These are phyloP conservation scores for Tromatobia lineatoria DNA, from an alignment of 2,888 invertebrate genomes.

Conservation along the genomic window DNA sequence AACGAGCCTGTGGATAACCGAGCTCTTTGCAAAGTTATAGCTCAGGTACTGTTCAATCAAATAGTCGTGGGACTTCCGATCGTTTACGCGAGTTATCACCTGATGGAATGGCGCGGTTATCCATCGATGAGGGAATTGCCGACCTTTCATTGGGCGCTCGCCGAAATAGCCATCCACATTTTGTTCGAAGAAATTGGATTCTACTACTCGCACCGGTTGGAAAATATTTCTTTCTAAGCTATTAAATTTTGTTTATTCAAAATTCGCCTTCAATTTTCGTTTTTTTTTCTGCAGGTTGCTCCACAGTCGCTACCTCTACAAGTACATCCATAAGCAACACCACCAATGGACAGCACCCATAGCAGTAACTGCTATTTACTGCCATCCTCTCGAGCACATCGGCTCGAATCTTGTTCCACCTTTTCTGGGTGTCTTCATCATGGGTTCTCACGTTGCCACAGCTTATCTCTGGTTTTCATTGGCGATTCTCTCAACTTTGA, in stretches of 20 bases:
- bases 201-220: constrained; percentile 93
- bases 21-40: constrained; percentile 89
- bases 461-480: constrained; percentile 93
- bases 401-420: constrained; percentile 93
- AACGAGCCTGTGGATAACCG: constrained; percentile 91
- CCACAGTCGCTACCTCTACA: constrained; percentile 91
- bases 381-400: constrained; percentile 92
- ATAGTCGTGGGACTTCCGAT: constrained; percentile 90
- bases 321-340: constrained; percentile 93
- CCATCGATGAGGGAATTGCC: constrained; percentile 90
- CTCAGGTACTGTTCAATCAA: constrained; percentile 91
- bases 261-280: not conserved
- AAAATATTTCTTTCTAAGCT: not conserved
- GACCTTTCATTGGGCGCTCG: constrained; percentile 91
- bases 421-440: constrained; percentile 90
- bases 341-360: constrained; percentile 96
- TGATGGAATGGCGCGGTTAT: constrained; percentile 90
- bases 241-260: no score
- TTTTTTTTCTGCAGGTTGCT: constrained; percentile 87
- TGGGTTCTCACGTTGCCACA: constrained; percentile 92
- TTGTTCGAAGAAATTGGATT: constrained; percentile 93
- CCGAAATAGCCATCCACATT: constrained; percentile 91
- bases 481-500: constrained; percentile 92
- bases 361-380: constrained; percentile 93
- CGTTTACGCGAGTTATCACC: constrained; percentile 87